A percentile compares a stretch with the other conserved stretches of the same genome.
phyloP scores from a whole-genome alignment of 35 echinoderm and acorn worm species.

The Patiria miniata region DNA sequence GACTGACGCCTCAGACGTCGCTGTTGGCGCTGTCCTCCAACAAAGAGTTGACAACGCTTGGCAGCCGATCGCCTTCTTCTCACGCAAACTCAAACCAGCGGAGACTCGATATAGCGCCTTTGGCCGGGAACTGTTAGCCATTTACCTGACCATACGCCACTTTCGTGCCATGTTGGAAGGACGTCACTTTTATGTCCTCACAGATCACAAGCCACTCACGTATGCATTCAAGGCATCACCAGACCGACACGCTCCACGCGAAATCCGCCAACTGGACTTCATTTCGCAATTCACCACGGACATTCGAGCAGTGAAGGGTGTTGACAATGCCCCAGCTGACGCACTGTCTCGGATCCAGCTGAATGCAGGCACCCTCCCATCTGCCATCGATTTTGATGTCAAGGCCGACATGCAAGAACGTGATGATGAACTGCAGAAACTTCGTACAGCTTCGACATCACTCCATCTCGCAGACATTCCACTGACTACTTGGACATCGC shows the following conservation, averaged over 20 bases:
- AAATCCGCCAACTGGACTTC: constrained; percentile 50
- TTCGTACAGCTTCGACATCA: neutral
- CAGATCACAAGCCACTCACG: constrained; percentile 1
- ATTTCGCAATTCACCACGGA: constrained; percentile 56
- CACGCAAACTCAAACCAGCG: constrained; percentile 34
- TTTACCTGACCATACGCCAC: constrained; percentile 38
- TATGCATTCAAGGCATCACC: constrained; percentile 38
- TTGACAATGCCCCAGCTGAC: constrained; percentile 32
- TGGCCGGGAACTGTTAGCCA: constrained; percentile 54
- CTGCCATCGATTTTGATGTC: no score
- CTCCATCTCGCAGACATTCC: neutral
- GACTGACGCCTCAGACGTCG: constrained; percentile 57
- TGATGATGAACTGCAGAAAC: no score
- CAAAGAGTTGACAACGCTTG: constrained; percentile 18
- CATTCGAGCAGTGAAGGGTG: constrained; percentile 20
- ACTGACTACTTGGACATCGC: neutral
- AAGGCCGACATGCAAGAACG: no score
- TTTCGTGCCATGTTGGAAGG: constrained; percentile 43
- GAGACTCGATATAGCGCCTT: constrained; percentile 63
- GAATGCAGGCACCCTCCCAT: no score
- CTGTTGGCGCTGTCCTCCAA: constrained; percentile 39
- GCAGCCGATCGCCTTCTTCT: constrained; percentile 62
- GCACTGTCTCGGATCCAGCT: neutral
- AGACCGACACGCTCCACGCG: constrained; percentile 51
- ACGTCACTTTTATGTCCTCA: neutral